Evolutionary conservation across 1,140 invertebrate genomes (phyloP).

Genomic region (Drepana arcuata): DNA sequence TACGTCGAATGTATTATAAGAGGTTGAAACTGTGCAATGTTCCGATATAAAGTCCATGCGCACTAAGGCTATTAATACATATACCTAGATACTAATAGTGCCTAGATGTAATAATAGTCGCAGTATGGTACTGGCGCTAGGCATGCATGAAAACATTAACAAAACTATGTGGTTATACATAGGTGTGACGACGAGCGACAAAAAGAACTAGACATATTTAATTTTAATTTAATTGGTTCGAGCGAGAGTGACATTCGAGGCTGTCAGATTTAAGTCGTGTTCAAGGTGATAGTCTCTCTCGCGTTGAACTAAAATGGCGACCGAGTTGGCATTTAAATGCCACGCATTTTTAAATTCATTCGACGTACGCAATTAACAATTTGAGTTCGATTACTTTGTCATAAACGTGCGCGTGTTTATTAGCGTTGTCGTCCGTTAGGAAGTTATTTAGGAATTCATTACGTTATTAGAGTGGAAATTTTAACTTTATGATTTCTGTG

Average conservation of each 20-base stretch:
- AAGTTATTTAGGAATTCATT: conserved; percentile 42
- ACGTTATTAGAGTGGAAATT: conserved; percentile 36
- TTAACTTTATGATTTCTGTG: conserved; percentile 40
- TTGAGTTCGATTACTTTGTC: conserved; percentile 60
- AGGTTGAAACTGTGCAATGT: too few relatives aligned
- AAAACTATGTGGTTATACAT: conserved; percentile 10
- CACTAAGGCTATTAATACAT: too few relatives aligned
- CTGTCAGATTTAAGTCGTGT: conserved; percentile 67
- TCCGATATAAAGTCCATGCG: too few relatives aligned
- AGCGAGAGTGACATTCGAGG: conserved; percentile 60
- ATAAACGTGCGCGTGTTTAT: conserved; percentile 41
- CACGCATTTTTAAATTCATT: conserved; percentile 67
- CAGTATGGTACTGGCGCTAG: too few relatives aligned
- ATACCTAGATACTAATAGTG: too few relatives aligned
- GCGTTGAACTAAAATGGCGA: conserved; percentile 58
- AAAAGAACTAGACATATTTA: conserved; percentile 35
- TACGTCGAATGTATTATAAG: too few relatives aligned
- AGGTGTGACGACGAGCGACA: conserved; percentile 15
- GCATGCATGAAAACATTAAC: conserved; percentile 4
- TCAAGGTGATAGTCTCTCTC: conserved; percentile 65
- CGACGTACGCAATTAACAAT: conserved; percentile 61
- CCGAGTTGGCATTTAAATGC: conserved; percentile 68
- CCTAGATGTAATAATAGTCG: too few relatives aligned
- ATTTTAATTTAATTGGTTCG: conserved; percentile 52
- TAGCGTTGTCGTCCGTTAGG: conserved; percentile 36